These are phyloP conservation scores for Crypturellus undulatus DNA, from an alignment of 2,113 vertebrate genomes.

Conservation along the genomic window DNA sequence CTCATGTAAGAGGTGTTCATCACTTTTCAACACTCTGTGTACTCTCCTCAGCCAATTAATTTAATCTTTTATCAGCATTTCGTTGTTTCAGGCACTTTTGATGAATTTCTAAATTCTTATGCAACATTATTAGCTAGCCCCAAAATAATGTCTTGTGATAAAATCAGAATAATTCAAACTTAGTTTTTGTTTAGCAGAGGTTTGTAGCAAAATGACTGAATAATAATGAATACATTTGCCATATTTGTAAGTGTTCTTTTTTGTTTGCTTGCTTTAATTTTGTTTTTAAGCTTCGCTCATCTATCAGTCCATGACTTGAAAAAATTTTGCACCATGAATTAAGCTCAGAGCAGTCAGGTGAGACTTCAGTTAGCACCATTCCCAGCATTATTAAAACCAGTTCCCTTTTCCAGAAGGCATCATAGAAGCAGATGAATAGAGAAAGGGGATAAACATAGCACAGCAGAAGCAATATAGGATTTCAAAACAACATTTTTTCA, in stretches of 20 bases:
- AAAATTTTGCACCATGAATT: slow-evolving; percentile 31
- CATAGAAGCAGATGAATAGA: slow-evolving; percentile 10
- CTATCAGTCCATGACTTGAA: not conserved
- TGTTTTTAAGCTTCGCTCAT: not conserved
- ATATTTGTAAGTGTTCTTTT: not conserved
- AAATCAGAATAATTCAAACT: slow-evolving; percentile 50
- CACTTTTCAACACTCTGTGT: not conserved
- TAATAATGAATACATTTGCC: not conserved
- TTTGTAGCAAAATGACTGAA: not conserved
- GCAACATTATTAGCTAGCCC: slow-evolving; percentile 57
- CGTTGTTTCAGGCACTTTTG: slow-evolving; percentile 6
- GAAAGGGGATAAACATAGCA: slow-evolving; percentile 23
- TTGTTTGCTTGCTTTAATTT: not conserved
- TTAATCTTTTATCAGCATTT: not conserved
- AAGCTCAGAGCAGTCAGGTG: not conserved
- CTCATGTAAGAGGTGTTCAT: not conserved
- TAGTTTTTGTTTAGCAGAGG: not conserved
- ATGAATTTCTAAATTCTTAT: slow-evolving; percentile 68
- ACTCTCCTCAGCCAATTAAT: not conserved
- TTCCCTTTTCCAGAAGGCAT: slow-evolving; percentile 34
- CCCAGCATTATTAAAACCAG: not conserved
- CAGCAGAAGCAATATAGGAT: not conserved
- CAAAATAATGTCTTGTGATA: slow-evolving; percentile 65
- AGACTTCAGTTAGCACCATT: not conserved
- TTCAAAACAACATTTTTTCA: slow-evolving; percentile 51